Evolutionary conservation across 2,113 vertebrate genomes (phyloP).

Genomic region (Callaeas wilsoni): DNA sequence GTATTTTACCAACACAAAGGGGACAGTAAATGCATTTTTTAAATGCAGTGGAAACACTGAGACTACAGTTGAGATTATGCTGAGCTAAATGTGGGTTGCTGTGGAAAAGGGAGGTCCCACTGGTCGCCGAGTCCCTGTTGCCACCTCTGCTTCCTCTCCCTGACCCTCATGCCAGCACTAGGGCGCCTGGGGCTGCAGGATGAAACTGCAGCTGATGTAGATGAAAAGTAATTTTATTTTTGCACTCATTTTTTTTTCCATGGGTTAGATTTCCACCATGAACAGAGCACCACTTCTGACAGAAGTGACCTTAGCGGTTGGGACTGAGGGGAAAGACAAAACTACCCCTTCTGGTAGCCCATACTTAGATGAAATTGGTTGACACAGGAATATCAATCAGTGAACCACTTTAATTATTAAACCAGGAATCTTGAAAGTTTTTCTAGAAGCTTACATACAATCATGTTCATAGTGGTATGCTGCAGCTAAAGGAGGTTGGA

Average conservation of each 20-base stretch:
- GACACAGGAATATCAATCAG: not conserved
- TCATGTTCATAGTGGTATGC: not conserved
- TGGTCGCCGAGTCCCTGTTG: not conserved
- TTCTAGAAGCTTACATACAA: not conserved
- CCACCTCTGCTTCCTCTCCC: not conserved
- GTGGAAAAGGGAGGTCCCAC: not conserved
- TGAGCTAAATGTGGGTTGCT: not conserved
- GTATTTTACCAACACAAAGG: not conserved
- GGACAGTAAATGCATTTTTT: not conserved
- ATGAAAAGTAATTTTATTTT: not conserved
- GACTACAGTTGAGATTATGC: not conserved
- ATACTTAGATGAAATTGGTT: not conserved
- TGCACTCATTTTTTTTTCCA: not conserved
- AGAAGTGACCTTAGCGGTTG: not conserved
- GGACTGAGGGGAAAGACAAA: not conserved
- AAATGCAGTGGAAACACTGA: not conserved
- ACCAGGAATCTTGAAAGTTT: not conserved
- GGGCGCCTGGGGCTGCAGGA: not conserved
- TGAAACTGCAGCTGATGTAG: not conserved
- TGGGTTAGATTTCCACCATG: not conserved
- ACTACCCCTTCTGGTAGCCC: not conserved
- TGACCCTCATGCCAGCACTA: rapidly evolving
- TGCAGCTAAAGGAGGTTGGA: not conserved
- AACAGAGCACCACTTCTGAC: not conserved
- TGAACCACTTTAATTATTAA: not conserved